A percentile compares a stretch with the other conserved stretches of the same genome.
These are phyloP conservation scores for Trilocha varians DNA, from an alignment of 2,888 invertebrate species.

Conservation along the genomic window DNA sequence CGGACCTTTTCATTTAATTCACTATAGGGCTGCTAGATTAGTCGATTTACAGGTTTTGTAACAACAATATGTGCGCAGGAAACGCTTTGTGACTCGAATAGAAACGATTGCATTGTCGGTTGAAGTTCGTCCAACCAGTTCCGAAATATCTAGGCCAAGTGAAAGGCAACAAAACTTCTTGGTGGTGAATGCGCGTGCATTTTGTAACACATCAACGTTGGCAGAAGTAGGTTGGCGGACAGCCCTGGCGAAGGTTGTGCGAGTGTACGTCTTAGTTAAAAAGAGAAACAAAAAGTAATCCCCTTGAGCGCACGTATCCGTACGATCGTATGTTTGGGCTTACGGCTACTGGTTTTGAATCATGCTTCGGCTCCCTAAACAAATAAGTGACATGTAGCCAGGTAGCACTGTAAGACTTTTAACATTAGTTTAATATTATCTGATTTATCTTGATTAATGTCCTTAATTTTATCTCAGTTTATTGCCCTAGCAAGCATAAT, in stretches of 20 bases:
- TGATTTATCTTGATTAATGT: slow-evolving; percentile 41
- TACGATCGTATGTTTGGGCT: slow-evolving; percentile 48
- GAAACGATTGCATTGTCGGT: slow-evolving; percentile 48
- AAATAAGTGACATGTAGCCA: slow-evolving; percentile 64
- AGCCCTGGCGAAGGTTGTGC: slow-evolving; percentile 46
- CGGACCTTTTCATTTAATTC: slow-evolving; percentile 50
- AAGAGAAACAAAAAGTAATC: slow-evolving; percentile 60
- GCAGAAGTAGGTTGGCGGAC: slow-evolving; percentile 12
- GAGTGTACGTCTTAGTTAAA: slow-evolving; percentile 54
- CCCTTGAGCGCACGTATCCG: slow-evolving; percentile 35
- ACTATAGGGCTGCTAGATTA: slow-evolving; percentile 40
- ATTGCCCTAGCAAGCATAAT: too few relatives aligned
- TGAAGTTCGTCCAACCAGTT: slow-evolving; percentile 55
- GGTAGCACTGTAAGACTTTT: slow-evolving; percentile 59
- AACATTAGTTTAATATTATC: slow-evolving; percentile 66
- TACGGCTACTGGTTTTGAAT: slow-evolving; percentile 68
- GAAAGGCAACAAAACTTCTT: slow-evolving; percentile 63
- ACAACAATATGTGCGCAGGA: slow-evolving; percentile 29
- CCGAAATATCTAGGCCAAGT: slow-evolving; percentile 70
- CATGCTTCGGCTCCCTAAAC: slow-evolving; percentile 54
- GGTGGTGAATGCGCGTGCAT: slow-evolving; percentile 33
- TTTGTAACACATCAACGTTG: slow-evolving; percentile 16
- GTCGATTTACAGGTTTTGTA: slow-evolving; percentile 22
- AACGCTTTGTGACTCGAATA: slow-evolving; percentile 30
- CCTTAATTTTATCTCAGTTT: too few relatives aligned